These are phyloP conservation scores for Melolontha melolontha DNA, from an alignment of 2,888 invertebrate species.

Conservation along the genomic window DNA sequence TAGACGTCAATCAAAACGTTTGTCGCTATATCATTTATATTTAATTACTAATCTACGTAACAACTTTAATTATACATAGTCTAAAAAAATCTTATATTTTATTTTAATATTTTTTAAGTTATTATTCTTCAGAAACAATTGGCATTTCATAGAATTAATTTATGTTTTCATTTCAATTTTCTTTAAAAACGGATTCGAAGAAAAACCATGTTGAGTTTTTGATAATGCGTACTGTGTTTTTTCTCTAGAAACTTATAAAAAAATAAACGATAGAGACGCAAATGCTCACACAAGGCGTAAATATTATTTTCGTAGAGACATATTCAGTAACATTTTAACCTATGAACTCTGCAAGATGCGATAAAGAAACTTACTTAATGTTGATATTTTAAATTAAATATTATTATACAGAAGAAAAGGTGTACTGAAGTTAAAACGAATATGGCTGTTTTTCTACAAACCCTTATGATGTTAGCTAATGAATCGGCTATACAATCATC, in stretches of 20 bases:
- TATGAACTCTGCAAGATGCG: constrained; percentile 29
- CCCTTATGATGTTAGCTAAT: constrained; percentile 41
- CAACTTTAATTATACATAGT: no score
- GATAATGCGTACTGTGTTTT: no score
- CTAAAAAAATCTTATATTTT: no score
- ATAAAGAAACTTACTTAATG: constrained; percentile 29
- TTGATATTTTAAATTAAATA: constrained; percentile 22
- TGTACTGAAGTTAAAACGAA: background rate
- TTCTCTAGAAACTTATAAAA: background rate
- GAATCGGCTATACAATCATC: constrained; percentile 36
- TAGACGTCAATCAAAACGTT: no score
- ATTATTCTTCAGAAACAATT: no score
- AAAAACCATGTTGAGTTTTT: no score
- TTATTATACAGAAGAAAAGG: background rate
- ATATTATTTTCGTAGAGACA: constrained; percentile 20
- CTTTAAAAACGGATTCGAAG: no score
- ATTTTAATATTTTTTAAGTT: no score
- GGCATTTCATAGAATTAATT: no score
- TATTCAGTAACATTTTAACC: constrained; percentile 33
- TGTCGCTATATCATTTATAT: no score
- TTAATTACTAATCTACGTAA: no score
- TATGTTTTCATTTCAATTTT: no score
- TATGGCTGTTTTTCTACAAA: constrained; percentile 38
- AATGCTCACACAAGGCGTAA: constrained; percentile 4
- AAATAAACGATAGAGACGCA: constrained; percentile 12